Conservation (phyloP, 2,888 invertebrate genomes). For the Linyphia triangularis region DNA sequence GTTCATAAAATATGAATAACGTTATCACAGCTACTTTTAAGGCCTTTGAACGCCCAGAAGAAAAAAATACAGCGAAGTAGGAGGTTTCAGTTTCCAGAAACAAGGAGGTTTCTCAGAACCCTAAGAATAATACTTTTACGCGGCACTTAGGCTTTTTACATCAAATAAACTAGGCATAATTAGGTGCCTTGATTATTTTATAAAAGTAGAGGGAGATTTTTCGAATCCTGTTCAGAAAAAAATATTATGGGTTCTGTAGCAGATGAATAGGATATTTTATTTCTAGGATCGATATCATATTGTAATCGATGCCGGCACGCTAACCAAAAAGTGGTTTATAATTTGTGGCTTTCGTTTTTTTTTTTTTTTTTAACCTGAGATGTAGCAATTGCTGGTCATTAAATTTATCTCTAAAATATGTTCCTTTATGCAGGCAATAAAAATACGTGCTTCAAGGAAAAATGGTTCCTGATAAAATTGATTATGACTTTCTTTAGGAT, state of each 20-base stretch:
- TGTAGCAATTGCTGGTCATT: neutral
- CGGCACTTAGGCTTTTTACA: conserved; percentile 19
- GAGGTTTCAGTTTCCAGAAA: neutral
- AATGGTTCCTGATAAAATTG: neutral
- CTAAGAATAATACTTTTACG: conserved; percentile 1
- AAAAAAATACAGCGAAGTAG: neutral
- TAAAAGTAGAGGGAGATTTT: conserved; percentile 21
- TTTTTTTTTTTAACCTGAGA: neutral
- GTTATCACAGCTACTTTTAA: conserved; percentile 18
- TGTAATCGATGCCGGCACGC: conserved; percentile 36
- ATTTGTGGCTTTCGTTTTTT: neutral
- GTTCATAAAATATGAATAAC: conserved; percentile 47
- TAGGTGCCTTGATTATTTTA: conserved; percentile 26
- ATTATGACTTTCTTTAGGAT: no score
- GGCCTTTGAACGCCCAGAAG: neutral
- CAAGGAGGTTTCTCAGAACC: conserved; percentile 1
- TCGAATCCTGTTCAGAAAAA: neutral
- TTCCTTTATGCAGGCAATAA: neutral
- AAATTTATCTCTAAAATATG: neutral
- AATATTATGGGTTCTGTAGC: neutral
- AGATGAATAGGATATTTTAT: conserved; percentile 1
- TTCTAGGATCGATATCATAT: neutral
- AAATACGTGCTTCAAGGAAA: conserved; percentile 10
- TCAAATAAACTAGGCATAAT: neutral
- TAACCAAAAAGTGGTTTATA: conserved; percentile 45